phyloP scores from a whole-genome alignment of 2,113 vertebrate species.

The Sphaerodactylus townsendi region DNA sequence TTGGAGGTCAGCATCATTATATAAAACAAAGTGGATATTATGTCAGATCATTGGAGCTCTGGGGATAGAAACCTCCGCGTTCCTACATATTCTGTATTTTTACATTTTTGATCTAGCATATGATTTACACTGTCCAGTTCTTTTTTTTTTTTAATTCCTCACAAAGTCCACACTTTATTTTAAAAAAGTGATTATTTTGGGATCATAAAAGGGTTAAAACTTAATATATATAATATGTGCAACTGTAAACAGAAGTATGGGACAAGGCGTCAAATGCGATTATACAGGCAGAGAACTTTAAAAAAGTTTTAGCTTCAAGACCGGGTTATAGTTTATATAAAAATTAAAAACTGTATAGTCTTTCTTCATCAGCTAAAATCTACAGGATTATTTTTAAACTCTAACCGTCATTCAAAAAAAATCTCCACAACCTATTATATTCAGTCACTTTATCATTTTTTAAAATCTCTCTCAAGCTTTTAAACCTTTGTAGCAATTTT shows the following conservation, averaged over 20 bases:
- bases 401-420: constrained; percentile 52
- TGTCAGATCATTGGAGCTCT: background rate
- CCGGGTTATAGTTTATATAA: constrained; percentile 76
- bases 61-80: background rate
- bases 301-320: constrained; percentile 68
- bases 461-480: constrained; percentile 41
- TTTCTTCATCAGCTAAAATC: constrained; percentile 69
- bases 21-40: background rate
- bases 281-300: constrained; percentile 73
- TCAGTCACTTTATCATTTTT: constrained; percentile 32
- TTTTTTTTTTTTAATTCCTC: too few species aligned
- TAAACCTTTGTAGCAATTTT: constrained; percentile 41
- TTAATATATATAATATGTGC: constrained; percentile 70
- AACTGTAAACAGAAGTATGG: constrained; percentile 66
- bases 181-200: constrained; percentile 60
- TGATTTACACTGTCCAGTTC: background rate
- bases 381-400: constrained; percentile 73
- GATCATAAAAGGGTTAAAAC: constrained; percentile 66
- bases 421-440: constrained; percentile 31
- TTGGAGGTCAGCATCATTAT: background rate
- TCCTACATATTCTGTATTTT: background rate
- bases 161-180: constrained; percentile 83
- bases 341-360: constrained; percentile 78
- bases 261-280: constrained; percentile 62
- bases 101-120: background rate